These are phyloP conservation scores for Sylvietta virens DNA, from an alignment of 2,113 vertebrate genomes.

Conservation along the genomic window DNA sequence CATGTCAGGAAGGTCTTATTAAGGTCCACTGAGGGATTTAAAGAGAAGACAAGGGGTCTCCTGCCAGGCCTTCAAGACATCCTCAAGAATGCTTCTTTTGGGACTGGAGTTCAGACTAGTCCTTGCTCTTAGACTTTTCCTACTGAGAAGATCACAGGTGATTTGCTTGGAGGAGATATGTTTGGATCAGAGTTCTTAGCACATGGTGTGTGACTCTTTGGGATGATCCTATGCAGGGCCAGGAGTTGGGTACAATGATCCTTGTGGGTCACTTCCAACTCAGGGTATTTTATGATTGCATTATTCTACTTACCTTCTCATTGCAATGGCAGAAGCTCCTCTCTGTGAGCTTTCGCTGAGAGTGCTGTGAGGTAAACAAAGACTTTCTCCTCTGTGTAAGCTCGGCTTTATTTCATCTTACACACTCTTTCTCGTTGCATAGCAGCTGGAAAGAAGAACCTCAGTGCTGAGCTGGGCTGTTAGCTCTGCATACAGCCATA, in stretches of 20 bases:
- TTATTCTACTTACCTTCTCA: neutral
- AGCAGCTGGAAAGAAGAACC: neutral
- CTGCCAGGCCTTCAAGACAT: neutral
- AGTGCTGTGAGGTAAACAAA: neutral
- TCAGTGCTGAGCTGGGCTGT: neutral
- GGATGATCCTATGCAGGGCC: neutral
- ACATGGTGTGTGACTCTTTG: neutral
- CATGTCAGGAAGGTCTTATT: neutral
- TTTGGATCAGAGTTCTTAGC: neutral
- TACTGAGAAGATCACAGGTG: neutral
- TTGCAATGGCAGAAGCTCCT: neutral
- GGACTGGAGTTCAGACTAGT: neutral
- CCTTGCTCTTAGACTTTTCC: neutral
- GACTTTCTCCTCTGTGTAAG: neutral
- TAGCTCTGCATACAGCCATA: neutral
- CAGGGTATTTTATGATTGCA: neutral
- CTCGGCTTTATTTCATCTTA: neutral
- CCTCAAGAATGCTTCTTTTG: neutral
- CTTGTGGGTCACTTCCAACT: neutral
- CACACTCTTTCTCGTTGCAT: neutral
- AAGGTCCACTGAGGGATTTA: neutral
- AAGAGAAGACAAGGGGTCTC: neutral
- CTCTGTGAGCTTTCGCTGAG: neutral
- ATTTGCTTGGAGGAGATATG: neutral
- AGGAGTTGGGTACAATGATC: neutral